phyloP scores from a whole-genome alignment of 1,140 invertebrate genomes.

The Formica selysi region DNA sequence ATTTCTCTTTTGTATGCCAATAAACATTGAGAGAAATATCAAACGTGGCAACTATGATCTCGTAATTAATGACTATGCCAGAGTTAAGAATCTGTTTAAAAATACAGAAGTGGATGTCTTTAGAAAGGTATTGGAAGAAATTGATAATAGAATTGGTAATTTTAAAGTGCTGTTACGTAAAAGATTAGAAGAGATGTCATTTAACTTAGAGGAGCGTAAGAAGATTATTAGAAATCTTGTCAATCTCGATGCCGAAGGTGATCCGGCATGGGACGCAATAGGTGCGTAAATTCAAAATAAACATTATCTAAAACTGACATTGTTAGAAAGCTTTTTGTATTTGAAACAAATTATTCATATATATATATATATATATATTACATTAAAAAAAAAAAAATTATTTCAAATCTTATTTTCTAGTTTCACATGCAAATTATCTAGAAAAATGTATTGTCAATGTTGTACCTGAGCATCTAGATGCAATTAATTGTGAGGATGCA shows the following conservation, averaged over 20 bases:
- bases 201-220: constrained; percentile 97
- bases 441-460: constrained; percentile 82
- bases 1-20: constrained; percentile 98
- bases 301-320: background rate
- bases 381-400: background rate
- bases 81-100: constrained; percentile 98
- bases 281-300: constrained; percentile 73
- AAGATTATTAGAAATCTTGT: constrained; percentile 93
- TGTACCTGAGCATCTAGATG: constrained; percentile 78
- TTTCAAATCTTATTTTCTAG: constrained; percentile 75
- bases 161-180: constrained; percentile 93
- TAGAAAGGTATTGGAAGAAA: constrained; percentile 95
- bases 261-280: constrained; percentile 98
- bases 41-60: constrained; percentile 98
- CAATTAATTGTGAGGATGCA: constrained; percentile 76
- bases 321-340: background rate
- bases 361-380: too few relatives aligned
- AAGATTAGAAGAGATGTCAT: constrained; percentile 95
- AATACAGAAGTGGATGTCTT: constrained; percentile 97
- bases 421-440: constrained; percentile 83
- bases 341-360: background rate
- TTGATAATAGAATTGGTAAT: constrained; percentile 94
- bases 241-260: constrained; percentile 91
- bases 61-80: constrained; percentile 98
- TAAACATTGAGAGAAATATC: constrained; percentile 97